These are phyloP conservation scores for Donacobius atricapilla DNA, from an alignment of 2,113 vertebrate species.

Conservation along the genomic window DNA sequence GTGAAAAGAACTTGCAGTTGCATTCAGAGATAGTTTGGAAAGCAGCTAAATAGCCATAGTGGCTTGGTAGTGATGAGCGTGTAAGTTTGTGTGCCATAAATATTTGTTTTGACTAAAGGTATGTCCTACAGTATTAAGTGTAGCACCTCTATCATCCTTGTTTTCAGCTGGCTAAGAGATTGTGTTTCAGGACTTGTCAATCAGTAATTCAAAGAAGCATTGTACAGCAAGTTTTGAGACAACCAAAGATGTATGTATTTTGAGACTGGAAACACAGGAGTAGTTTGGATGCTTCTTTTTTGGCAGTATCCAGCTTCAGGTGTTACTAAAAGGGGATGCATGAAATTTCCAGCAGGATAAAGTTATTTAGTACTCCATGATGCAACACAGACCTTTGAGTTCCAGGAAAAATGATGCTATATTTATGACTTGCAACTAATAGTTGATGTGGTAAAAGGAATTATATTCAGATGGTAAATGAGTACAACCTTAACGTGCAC, in stretches of 20 bases:
- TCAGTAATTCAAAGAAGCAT: neutral
- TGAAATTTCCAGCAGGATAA: conserved; percentile 69
- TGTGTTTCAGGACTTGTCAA: neutral
- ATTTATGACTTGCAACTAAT: conserved; percentile 72
- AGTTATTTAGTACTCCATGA: conserved; percentile 66
- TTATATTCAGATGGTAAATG: conserved; percentile 80
- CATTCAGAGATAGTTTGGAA: neutral
- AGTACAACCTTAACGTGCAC: conserved; percentile 78
- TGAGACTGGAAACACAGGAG: neutral
- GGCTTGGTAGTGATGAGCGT: neutral
- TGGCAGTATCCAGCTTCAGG: conserved; percentile 31
- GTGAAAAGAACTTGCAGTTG: neutral
- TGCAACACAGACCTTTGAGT: conserved; percentile 55
- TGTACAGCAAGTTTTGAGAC: neutral
- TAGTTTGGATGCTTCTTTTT: neutral
- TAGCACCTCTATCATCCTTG: neutral
- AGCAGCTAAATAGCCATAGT: neutral
- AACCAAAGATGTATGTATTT: neutral
- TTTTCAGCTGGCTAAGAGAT: neutral
- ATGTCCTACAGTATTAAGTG: neutral
- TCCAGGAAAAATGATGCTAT: conserved; percentile 70
- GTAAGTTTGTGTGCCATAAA: neutral
- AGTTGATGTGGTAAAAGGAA: conserved; percentile 74
- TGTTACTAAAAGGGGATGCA: conserved; percentile 37
- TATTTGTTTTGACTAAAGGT: neutral